A percentile compares a stretch with the other conserved stretches of the same genome.
Evolutionary conservation across 2,888 invertebrate species (phyloP).

Genomic region (Hyalella azteca): DNA sequence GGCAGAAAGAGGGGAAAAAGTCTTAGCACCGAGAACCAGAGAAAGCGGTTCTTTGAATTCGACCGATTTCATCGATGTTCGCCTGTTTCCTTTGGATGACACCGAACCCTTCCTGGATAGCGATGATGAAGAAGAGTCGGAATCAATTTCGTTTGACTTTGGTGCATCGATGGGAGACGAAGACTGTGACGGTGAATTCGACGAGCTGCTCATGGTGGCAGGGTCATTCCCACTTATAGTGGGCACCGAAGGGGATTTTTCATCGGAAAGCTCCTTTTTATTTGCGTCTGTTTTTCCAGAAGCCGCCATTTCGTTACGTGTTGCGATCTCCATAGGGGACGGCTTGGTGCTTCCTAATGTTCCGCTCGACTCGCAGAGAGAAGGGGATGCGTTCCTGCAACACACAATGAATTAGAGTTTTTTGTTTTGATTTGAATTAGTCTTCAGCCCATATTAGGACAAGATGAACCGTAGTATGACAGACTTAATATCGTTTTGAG

Average conservation of each 20-base stretch:
- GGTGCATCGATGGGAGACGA: neutral
- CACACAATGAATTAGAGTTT: too few relatives aligned
- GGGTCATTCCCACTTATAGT: too few relatives aligned
- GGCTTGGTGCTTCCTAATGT: neutral
- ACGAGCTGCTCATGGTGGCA: neutral
- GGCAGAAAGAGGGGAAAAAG: neutral
- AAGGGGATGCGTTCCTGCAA: neutral
- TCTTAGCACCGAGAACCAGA: slow-evolving; percentile 4
- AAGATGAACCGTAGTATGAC: too few relatives aligned
- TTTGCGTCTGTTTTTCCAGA: neutral
- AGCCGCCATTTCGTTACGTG: neutral
- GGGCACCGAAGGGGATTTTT: too few relatives aligned
- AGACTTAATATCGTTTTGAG: too few relatives aligned
- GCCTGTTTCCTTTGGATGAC: neutral
- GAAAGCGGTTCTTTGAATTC: neutral
- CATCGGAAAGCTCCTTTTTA: too few relatives aligned
- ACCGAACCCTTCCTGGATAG: neutral
- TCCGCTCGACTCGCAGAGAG: neutral
- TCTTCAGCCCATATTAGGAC: too few relatives aligned
- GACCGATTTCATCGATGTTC: neutral
- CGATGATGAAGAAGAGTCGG: neutral
- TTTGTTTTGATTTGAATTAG: too few relatives aligned
- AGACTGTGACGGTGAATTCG: neutral
- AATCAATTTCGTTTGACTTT: neutral
- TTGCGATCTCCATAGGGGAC: neutral